These are phyloP conservation scores for Acrocyrtus sp. DNA, from an alignment of 2,888 invertebrate genomes.

Conservation along the genomic window DNA sequence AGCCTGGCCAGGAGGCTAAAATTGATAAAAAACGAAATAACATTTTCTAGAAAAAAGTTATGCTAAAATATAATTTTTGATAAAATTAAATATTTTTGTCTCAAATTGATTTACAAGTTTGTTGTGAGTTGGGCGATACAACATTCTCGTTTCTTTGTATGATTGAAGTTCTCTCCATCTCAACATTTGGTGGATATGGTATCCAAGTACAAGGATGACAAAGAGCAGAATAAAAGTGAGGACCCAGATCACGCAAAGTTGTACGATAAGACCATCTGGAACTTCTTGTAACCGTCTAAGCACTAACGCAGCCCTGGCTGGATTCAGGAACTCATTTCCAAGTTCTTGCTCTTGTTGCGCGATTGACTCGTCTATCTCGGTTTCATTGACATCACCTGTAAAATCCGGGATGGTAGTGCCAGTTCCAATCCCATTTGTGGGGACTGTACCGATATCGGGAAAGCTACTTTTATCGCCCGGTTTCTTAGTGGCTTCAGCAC, in stretches of 20 bases:
- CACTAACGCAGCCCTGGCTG: too few species aligned
- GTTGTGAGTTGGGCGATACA: slow-evolving; percentile 45
- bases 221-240: slow-evolving; percentile 26
- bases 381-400: slow-evolving; percentile 14
- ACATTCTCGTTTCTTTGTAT: slow-evolving; percentile 55
- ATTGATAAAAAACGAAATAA: too few species aligned
- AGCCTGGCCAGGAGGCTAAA: too few species aligned
- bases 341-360: slow-evolving; percentile 35
- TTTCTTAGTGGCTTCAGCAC: too few species aligned
- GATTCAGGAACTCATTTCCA: slow-evolving; percentile 27
- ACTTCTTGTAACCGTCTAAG: slow-evolving; percentile 5
- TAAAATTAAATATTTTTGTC: too few species aligned
- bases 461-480: too few species aligned
- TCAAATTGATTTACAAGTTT: slow-evolving; percentile 53
- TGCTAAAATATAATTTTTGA: too few species aligned
- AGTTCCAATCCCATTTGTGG: slow-evolving; percentile 1
- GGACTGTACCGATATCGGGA: too few species aligned
- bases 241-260: slow-evolving; percentile 50
- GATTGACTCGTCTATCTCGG: slow-evolving; percentile 26
- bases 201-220: slow-evolving; percentile 19
- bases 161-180: slow-evolving; percentile 52
- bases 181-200: slow-evolving; percentile 41
- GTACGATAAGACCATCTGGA: slow-evolving; percentile 36
- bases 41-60: too few species aligned
- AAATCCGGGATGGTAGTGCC: slow-evolving; percentile 1